Evolutionary conservation across 2,113 vertebrate species (phyloP).

Genomic region (Prionailurus viverrinus): DNA sequence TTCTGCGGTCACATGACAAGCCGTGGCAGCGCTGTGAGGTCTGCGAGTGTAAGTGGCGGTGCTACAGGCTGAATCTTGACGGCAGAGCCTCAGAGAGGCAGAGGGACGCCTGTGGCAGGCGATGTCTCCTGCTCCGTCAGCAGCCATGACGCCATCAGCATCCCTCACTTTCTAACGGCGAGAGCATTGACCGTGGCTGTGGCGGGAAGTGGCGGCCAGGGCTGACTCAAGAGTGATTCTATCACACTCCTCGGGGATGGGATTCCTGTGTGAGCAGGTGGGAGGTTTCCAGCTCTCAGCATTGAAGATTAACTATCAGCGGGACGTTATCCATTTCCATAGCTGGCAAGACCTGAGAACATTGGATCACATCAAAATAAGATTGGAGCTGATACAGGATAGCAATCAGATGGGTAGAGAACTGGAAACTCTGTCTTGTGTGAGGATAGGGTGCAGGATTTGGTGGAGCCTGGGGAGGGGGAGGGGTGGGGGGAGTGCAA

Average conservation of each 20-base stretch:
- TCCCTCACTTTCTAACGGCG: neutral
- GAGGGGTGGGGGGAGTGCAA: neutral
- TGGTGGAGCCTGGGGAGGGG: neutral
- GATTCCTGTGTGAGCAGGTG: neutral
- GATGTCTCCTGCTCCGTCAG: neutral
- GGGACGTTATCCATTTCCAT: accelerated
- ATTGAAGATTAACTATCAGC: neutral
- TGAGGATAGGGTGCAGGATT: neutral
- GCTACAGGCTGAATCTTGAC: neutral
- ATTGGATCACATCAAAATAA: neutral
- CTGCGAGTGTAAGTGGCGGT: accelerated
- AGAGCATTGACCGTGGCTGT: accelerated
- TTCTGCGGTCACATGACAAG: neutral
- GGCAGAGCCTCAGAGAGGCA: neutral
- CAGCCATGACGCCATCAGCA: accelerated
- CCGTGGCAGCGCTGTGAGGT: accelerated
- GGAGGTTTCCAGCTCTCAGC: neutral
- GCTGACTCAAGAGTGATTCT: accelerated
- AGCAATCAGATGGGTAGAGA: accelerated
- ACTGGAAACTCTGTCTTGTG: neutral
- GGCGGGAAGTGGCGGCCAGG: neutral
- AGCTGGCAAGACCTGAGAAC: neutral
- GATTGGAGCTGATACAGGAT: neutral
- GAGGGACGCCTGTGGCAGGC: neutral
- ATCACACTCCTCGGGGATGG: neutral